These are phyloP conservation scores for Drosophila subobscura DNA, from an alignment of 1,140 invertebrate genomes.

Conservation along the genomic window DNA sequence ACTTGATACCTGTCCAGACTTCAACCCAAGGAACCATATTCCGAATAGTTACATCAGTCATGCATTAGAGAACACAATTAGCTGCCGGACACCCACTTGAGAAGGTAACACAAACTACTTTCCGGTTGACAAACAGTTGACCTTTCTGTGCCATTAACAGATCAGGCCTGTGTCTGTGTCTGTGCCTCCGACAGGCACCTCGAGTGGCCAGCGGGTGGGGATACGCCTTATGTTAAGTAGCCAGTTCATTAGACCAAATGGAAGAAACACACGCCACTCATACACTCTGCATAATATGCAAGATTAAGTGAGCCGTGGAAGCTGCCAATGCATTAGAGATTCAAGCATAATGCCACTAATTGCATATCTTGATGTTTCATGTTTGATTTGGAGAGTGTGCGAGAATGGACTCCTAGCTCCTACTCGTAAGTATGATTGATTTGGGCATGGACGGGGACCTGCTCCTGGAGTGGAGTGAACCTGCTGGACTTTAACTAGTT, in stretches of 20 bases:
- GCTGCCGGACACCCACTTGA: no score
- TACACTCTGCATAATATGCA: constrained; percentile 59
- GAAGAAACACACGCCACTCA: constrained; percentile 23
- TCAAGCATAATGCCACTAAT: constrained; percentile 73
- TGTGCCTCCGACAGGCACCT: constrained; percentile 7
- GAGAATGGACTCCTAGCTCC: background rate
- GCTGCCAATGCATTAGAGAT: constrained; percentile 49
- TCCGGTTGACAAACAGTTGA: background rate
- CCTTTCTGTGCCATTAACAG: constrained; percentile 30
- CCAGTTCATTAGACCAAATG: constrained; percentile 50
- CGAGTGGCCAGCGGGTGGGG: constrained; percentile 19
- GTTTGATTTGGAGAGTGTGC: constrained; percentile 41
- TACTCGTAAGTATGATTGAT: constrained; percentile 51
- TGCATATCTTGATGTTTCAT: constrained; percentile 66
- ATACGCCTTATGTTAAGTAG: constrained; percentile 40
- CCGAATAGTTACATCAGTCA: no score
- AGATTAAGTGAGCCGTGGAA: constrained; percentile 59
- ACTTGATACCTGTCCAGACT: no score
- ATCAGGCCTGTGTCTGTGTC: constrained; percentile 12
- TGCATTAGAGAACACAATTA: no score
- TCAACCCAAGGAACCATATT: no score
- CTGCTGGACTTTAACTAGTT: background rate
- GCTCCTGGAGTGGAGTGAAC: no score
- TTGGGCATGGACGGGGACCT: constrained; percentile 6
- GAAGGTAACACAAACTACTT: background rate